Evolutionary conservation across 2,888 invertebrate genomes (phyloP).

Genomic region (Byasa hedistus): DNA sequence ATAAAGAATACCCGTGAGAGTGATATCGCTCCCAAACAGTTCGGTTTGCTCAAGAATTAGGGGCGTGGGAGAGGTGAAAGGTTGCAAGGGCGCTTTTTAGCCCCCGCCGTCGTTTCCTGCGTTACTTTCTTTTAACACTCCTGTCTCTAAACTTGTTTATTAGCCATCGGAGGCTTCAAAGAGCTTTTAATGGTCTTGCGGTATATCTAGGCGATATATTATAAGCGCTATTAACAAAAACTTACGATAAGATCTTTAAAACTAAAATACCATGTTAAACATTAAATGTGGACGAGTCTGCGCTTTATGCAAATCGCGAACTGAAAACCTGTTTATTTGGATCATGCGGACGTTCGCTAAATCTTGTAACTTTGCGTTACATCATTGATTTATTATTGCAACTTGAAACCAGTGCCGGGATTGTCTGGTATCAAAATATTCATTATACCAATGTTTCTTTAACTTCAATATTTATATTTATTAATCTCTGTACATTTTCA

Average conservation of each 20-base stretch:
- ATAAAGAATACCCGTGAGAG: constrained; percentile 73
- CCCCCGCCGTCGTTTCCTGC: constrained; percentile 24
- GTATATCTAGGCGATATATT: constrained; percentile 10
- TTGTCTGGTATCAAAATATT: background rate
- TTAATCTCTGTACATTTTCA: no score
- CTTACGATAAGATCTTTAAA: constrained; percentile 16
- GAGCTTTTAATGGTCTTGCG: background rate
- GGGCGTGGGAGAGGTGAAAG: constrained; percentile 76
- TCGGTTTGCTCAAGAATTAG: constrained; percentile 66
- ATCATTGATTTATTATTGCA: constrained; percentile 20
- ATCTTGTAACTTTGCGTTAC: constrained; percentile 14
- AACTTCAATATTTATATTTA: no score
- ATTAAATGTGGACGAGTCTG: constrained; percentile 36
- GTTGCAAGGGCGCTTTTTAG: constrained; percentile 44
- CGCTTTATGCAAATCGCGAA: constrained; percentile 29
- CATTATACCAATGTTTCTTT: no score
- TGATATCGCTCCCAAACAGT: constrained; percentile 67
- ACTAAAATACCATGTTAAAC: constrained; percentile 25
- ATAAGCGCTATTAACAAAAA: constrained; percentile 17
- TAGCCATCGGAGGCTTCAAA: constrained; percentile 23
- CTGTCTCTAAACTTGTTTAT: constrained; percentile 22
- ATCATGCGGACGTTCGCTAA: constrained; percentile 26
- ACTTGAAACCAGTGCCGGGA: constrained; percentile 1
- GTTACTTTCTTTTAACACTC: constrained; percentile 17
- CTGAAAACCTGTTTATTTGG: constrained; percentile 19